Conservation (phyloP, 2,888 invertebrate species). For the Epistrophe grossulariae region DNA sequence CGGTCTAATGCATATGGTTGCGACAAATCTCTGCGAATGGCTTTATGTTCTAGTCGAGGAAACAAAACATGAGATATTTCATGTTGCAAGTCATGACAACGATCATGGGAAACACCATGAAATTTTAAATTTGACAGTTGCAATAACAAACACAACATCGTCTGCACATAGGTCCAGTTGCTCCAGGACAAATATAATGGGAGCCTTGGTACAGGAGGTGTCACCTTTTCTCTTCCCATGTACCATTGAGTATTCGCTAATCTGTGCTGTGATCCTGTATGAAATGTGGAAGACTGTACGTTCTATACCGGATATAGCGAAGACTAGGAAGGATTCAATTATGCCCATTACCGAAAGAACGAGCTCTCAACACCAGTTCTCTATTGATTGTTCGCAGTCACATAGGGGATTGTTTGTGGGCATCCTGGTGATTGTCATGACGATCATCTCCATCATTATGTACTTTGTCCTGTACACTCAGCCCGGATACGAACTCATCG, state of each 20-base stretch:
- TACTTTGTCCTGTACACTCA: constrained; percentile 93
- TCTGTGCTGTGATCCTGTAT: constrained; percentile 94
- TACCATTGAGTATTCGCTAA: constrained; percentile 94
- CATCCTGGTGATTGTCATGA: constrained; percentile 91
- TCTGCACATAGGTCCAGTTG: constrained; percentile 84
- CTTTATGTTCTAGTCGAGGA: constrained; percentile 93
- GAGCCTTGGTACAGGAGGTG: constrained; percentile 88
- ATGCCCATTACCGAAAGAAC: constrained; percentile 81
- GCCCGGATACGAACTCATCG: constrained; percentile 86
- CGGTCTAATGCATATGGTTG: constrained; percentile 95
- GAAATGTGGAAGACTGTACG: constrained; percentile 96
- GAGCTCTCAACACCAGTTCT: constrained; percentile 87
- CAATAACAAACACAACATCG: constrained; percentile 28
- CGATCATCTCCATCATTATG: constrained; percentile 94
- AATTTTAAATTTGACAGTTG: constrained; percentile 78
- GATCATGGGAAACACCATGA: constrained; percentile 70
- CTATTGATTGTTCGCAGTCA: constrained; percentile 93
- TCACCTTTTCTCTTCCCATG: constrained; percentile 95
- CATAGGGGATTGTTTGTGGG: constrained; percentile 91
- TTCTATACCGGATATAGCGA: constrained; percentile 85
- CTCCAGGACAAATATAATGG: constrained; percentile 88
- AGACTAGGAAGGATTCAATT: constrained; percentile 82
- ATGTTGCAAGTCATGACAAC: constrained; percentile 85
- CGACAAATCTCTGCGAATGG: constrained; percentile 97
- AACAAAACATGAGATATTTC: constrained; percentile 93